Evolutionary conservation across 2,113 vertebrate genomes (phyloP).

Genomic region (Phrynosoma platyrhinos): DNA sequence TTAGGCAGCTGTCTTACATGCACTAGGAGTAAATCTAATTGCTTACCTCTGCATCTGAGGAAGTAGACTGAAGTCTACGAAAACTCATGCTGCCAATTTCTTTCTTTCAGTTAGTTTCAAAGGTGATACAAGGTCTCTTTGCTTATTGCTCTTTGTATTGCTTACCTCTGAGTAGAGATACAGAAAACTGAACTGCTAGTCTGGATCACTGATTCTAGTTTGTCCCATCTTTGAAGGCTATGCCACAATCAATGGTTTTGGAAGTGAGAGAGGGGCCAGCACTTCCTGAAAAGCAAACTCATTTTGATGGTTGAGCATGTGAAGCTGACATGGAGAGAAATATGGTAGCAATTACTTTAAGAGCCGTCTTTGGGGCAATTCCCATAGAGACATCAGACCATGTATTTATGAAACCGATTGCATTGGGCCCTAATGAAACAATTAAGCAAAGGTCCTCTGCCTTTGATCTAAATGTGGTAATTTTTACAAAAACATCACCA

Average conservation of each 20-base stretch:
- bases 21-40: no score
- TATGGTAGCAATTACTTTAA: constrained; percentile 98
- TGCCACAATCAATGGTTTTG: no score
- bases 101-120: no score
- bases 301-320: constrained; percentile 82
- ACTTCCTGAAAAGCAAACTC: neutral
- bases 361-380: constrained; percentile 94
- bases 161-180: neutral
- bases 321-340: constrained; percentile 87
- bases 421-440: constrained; percentile 97
- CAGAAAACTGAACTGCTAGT: neutral
- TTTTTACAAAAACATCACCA: constrained; percentile 99
- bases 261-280: neutral
- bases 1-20: no score
- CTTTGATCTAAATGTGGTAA: constrained; percentile 99
- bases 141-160: no score
- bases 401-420: constrained; percentile 92
- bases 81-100: no score
- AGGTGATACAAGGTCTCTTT: no score
- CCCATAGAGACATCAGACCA: constrained; percentile 92
- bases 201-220: no score
- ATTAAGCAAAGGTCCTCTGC: constrained; percentile 92
- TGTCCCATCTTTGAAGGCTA: neutral
- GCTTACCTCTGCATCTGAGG: no score
- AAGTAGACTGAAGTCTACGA: no score